Conservation (phyloP, 2,797 vertebrate species). For the Monodelphis domestica region DNA sequence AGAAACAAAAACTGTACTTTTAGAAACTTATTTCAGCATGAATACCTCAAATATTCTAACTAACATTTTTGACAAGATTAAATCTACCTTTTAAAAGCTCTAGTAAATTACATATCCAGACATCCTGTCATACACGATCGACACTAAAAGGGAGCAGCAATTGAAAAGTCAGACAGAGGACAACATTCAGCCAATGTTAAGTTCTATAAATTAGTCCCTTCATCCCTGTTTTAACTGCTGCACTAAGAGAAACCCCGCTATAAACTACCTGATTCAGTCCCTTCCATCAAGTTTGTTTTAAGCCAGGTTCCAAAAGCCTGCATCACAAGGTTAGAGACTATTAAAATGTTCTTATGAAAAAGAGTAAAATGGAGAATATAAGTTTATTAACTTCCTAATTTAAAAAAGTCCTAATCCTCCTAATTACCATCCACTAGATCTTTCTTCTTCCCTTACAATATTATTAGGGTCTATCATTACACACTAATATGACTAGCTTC, state of each 20-base stretch:
- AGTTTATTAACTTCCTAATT: slow-evolving; percentile 15
- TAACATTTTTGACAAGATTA: neutral
- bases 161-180: neutral
- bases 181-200: neutral
- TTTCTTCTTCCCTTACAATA: neutral
- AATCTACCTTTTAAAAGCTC: neutral
- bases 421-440: neutral
- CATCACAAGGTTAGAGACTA: neutral
- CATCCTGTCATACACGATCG: slow-evolving; percentile 19
- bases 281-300: neutral
- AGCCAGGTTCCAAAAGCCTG: slow-evolving; percentile 9
- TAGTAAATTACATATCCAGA: neutral
- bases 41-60: neutral
- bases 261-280: slow-evolving; percentile 43
- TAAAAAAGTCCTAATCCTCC: slow-evolving; percentile 8
- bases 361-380: slow-evolving; percentile 8
- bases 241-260: neutral
- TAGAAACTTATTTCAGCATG: neutral
- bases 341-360: slow-evolving; percentile 33
- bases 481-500: neutral
- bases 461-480: neutral
- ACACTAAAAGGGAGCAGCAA: slow-evolving; percentile 55
- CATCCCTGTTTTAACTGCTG: neutral
- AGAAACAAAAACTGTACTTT: neutral
- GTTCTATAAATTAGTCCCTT: neutral